These are phyloP conservation scores for Hirtodrosophila duncani DNA, from an alignment of 2,888 invertebrate species.

Conservation along the genomic window DNA sequence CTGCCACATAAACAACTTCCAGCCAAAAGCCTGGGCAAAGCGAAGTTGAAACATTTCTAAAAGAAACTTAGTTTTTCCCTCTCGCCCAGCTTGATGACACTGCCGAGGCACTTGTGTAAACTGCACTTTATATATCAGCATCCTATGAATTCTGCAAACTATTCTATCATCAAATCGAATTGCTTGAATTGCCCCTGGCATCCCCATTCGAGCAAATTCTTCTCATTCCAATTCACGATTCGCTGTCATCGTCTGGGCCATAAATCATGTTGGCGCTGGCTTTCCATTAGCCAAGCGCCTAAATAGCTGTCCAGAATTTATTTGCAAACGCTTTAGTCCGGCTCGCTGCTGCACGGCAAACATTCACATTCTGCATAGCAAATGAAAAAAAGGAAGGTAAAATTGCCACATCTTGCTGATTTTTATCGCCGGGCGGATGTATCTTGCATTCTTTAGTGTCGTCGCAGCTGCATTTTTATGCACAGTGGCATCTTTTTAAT, in stretches of 20 bases:
- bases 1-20: no score
- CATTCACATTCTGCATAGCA: conserved; percentile 11
- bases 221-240: no score
- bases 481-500: conserved; percentile 26
- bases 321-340: conserved; percentile 41
- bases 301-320: conserved; percentile 55
- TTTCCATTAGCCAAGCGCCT: conserved; percentile 50
- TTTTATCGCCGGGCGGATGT: conserved; percentile 37
- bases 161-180: no score
- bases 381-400: conserved; percentile 23
- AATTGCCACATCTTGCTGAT: conserved; percentile 41
- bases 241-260: conserved; percentile 46
- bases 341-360: conserved; percentile 15
- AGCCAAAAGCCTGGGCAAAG: no score
- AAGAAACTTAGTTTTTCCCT: no score
- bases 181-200: no score
- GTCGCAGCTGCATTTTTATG: conserved; percentile 24
- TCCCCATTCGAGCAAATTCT: no score
- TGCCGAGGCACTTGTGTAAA: no score
- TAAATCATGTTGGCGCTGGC: conserved; percentile 54
- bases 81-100: no score
- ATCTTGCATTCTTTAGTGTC: conserved; percentile 18
- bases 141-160: no score
- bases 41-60: no score
- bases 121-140: no score